These are phyloP conservation scores for Uria aalge DNA, from an alignment of 2,113 vertebrate genomes.

Conservation along the genomic window DNA sequence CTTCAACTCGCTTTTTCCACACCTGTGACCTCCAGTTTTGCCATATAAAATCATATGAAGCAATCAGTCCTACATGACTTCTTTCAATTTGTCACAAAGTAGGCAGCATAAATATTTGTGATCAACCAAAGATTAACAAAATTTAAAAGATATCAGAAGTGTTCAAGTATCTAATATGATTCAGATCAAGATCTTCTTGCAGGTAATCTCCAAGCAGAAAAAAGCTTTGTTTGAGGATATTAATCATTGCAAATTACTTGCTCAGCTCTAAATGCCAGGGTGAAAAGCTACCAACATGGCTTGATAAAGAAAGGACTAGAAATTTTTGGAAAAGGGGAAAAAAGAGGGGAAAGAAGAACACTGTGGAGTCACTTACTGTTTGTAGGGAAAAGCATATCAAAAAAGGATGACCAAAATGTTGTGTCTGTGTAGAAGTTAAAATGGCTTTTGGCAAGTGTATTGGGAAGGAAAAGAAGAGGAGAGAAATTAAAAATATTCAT, in stretches of 20 bases:
- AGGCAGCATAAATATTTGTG: not conserved
- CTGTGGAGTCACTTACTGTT: not conserved
- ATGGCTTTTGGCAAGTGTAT: not conserved
- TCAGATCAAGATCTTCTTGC: not conserved
- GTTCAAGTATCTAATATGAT: not conserved
- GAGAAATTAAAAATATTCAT: not conserved
- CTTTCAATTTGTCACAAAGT: not conserved
- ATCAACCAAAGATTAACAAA: not conserved
- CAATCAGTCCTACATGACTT: not conserved
- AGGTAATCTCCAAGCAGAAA: not conserved
- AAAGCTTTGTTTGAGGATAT: not conserved
- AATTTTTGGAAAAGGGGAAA: not conserved
- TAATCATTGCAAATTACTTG: not conserved
- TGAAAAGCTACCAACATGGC: not conserved
- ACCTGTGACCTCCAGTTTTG: not conserved
- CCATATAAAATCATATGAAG: not conserved
- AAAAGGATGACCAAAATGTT: not conserved
- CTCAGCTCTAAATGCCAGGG: not conserved
- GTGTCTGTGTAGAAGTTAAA: not conserved
- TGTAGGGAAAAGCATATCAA: not conserved
- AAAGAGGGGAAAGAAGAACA: not conserved
- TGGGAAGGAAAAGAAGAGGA: not conserved
- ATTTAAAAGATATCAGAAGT: not conserved
- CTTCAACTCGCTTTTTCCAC: not conserved
- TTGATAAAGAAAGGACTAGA: not conserved